Base-by-base conservation (phyloP, 2,888 invertebrate species). In the Oscheius sp. region DNA sequence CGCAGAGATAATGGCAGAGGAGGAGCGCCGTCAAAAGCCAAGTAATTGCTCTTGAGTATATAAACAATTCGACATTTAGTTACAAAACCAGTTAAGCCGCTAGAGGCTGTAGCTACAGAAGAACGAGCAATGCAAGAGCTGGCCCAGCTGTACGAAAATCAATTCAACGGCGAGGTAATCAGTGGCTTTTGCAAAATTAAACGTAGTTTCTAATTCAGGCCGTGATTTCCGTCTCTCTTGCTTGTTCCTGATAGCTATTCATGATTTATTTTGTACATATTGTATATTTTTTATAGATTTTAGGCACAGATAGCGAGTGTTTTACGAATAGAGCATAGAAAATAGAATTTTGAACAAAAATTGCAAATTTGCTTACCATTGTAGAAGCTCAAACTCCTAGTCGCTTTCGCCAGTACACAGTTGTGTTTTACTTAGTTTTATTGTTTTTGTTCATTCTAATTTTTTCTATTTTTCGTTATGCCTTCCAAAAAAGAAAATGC, bases 121-220 rank as follows among this genome's bases (percentile, higher is more conserved):
- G 65, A 65, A 39, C 37, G 27, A n/a, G 65, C 65, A 5, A 48
- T 53, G 4, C 52, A 52, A 37, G 65, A 65, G 17, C 34, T 65
- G 1, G 6, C 6, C 8, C 34, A 15, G n/a, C 25, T 33, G 29
- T 65, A 65, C 37, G 27, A 31, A 15, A 27, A 17, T 10, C 34
- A 65, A 27, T 52, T 50, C 31, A 53, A 48, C 25, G 65, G 48
- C 25, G 33, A 50, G 37, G 65, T 65, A 8, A 20, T 48, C 12
- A 15, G 15, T 23, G 20, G 1, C 6, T 42, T 4, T 3, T 8
- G 10, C 20, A 39, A 23, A 12, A n/a, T 45, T 23, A 27, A 31
- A 55, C 5, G 5, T 42, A 34, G 3, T 6, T 15, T 17, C 3
- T 46, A 15, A n/a, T 61, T 23, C 20, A 46, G 61, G 46, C 46